phyloP scores from a whole-genome alignment of 1,140 invertebrate genomes.

The Bombus impatiens region DNA sequence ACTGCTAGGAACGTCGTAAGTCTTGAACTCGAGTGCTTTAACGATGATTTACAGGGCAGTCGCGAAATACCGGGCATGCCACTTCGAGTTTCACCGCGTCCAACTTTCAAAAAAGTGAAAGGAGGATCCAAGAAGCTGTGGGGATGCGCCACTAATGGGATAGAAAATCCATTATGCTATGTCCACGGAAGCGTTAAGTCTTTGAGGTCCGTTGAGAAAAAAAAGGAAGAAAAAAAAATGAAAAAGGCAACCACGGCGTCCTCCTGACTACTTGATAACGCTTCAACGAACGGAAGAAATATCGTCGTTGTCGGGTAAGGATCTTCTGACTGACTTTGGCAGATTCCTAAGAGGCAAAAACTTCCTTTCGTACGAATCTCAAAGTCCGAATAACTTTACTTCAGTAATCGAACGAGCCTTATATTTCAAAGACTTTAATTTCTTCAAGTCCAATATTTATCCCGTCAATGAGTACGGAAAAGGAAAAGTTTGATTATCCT shows the following conservation, averaged over 20 bases:
- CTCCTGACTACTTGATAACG: not conserved
- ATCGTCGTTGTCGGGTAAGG: not conserved
- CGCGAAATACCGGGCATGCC: constrained; percentile 29
- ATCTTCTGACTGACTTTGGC: constrained; percentile 18
- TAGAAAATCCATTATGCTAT: constrained; percentile 31
- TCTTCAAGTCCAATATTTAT: constrained; percentile 11
- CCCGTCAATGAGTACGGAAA: not conserved
- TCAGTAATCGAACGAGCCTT: not conserved
- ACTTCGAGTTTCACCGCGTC: not conserved
- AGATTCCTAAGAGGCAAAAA: not conserved
- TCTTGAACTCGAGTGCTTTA: constrained; percentile 42
- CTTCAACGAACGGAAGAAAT: not conserved
- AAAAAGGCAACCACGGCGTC: not conserved
- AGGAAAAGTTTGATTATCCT: not conserved
- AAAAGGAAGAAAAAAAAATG: not conserved
- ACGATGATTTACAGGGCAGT: constrained; percentile 41
- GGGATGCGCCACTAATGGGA: constrained; percentile 26
- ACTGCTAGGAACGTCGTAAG: constrained; percentile 26
- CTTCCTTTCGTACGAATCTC: constrained; percentile 1
- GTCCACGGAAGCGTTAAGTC: not conserved
- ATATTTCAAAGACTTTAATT: constrained; percentile 10
- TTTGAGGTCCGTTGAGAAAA: not conserved
- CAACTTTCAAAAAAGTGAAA: not conserved
- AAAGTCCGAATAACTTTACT: constrained; percentile 19
- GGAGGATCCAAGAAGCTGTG: not conserved